These are phyloP conservation scores for Pyrgilauda ruficollis DNA, from an alignment of 2,113 vertebrate genomes.

Conservation along the genomic window DNA sequence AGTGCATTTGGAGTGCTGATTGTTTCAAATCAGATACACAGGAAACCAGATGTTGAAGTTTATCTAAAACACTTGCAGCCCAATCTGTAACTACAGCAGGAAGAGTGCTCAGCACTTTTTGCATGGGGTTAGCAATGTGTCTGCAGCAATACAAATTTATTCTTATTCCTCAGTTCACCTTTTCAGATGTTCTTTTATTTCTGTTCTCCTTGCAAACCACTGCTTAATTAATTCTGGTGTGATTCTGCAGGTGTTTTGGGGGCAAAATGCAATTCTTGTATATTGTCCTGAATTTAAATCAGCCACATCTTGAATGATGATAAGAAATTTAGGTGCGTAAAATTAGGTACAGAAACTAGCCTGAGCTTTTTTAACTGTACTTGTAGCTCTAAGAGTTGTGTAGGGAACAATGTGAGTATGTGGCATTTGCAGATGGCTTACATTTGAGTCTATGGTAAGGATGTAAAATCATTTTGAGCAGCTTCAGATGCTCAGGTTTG, in stretches of 20 bases:
- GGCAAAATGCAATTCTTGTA: neutral
- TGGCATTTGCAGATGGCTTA: neutral
- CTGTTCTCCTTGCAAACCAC: neutral
- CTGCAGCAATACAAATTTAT: neutral
- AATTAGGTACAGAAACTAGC: neutral
- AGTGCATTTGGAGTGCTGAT: constrained; percentile 23
- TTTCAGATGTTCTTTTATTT: neutral
- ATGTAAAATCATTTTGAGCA: neutral
- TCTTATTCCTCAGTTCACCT: neutral
- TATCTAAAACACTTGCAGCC: constrained; percentile 25
- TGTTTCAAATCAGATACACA: constrained; percentile 17
- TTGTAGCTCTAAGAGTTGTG: neutral
- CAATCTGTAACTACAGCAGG: neutral
- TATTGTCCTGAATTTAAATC: neutral
- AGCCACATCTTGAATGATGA: neutral
- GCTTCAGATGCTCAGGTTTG: neutral
- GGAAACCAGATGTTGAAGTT: constrained; percentile 28
- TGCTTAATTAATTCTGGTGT: neutral
- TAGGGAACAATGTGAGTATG: neutral
- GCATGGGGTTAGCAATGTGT: neutral
- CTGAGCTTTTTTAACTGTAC: neutral
- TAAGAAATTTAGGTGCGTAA: neutral
- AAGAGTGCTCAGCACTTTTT: neutral
- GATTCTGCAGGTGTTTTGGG: neutral
- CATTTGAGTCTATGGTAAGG: neutral